phyloP scores from a whole-genome alignment of 2,113 vertebrate genomes.

The Pteropus alecto region DNA sequence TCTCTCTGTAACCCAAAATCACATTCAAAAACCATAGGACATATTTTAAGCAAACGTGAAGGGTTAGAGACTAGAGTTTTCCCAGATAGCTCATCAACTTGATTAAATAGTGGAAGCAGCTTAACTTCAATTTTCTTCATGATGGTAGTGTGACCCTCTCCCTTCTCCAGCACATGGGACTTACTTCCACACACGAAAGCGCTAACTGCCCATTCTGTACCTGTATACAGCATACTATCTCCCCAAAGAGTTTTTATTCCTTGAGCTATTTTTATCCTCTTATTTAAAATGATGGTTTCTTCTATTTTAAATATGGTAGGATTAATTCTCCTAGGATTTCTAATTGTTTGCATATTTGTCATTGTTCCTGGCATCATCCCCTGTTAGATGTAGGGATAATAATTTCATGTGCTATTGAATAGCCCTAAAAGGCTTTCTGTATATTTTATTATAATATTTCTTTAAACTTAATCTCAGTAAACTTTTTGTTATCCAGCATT shows the following conservation, averaged over 20 bases:
- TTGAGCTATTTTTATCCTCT: background rate
- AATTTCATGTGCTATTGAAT: background rate
- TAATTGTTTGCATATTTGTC: background rate
- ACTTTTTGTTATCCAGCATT: background rate
- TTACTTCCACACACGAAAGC: background rate
- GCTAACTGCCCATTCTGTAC: background rate
- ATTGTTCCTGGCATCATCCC: background rate
- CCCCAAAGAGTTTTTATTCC: background rate
- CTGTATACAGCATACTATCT: background rate
- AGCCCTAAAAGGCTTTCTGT: background rate
- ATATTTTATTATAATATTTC: background rate
- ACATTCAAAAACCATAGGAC: background rate
- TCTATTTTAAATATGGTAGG: background rate
- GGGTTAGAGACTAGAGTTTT: background rate
- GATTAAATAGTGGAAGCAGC: background rate
- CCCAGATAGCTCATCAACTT: background rate
- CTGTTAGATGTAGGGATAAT: background rate
- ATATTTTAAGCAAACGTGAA: background rate
- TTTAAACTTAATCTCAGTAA: constrained; percentile 1
- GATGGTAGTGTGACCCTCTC: background rate
- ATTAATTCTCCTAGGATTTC: background rate
- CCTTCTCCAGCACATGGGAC: background rate
- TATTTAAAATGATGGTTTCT: background rate
- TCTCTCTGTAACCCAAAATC: background rate
- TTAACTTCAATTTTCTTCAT: background rate